Evolutionary conservation across 2,888 invertebrate genomes (phyloP).

Genomic region (Epinotia ramella): DNA sequence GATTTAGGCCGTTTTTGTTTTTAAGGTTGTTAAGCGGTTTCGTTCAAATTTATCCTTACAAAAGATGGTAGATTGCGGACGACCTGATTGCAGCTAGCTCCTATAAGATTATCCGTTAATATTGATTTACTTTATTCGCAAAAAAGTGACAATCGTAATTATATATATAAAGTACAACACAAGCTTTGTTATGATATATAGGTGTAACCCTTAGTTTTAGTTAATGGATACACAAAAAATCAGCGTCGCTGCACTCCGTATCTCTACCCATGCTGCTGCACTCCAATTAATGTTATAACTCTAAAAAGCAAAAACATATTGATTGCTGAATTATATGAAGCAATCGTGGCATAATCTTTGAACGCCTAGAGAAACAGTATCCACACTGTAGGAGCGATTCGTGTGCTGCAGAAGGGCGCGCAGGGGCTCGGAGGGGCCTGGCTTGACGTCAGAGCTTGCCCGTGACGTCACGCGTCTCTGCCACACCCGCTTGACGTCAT

Average conservation of each 20-base stretch:
- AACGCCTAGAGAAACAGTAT: slow-evolving; percentile 64
- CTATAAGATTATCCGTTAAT: background rate
- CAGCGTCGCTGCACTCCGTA: background rate
- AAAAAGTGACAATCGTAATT: background rate
- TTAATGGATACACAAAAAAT: no score
- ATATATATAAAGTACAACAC: no score
- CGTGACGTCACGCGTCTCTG: slow-evolving; percentile 79
- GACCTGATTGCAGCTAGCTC: no score
- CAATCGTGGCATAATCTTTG: slow-evolving; percentile 1
- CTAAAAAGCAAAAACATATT: background rate
- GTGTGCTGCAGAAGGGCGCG: slow-evolving; percentile 59
- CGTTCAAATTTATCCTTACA: no score
- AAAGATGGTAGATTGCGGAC: no score
- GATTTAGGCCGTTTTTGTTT: no score
- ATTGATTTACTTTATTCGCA: background rate
- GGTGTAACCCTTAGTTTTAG: no score
- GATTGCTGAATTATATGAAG: background rate
- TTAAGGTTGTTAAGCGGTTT: no score
- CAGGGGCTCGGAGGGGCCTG: slow-evolving; percentile 59
- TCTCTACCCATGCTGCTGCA: background rate
- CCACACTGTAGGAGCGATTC: slow-evolving; percentile 69
- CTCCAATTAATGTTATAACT: background rate
- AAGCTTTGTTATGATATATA: no score
- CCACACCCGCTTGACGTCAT: slow-evolving; percentile 84
- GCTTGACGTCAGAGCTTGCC: slow-evolving; percentile 82